Conservation (phyloP, 2,113 vertebrate species). For the Saccopteryx leptura region DNA sequence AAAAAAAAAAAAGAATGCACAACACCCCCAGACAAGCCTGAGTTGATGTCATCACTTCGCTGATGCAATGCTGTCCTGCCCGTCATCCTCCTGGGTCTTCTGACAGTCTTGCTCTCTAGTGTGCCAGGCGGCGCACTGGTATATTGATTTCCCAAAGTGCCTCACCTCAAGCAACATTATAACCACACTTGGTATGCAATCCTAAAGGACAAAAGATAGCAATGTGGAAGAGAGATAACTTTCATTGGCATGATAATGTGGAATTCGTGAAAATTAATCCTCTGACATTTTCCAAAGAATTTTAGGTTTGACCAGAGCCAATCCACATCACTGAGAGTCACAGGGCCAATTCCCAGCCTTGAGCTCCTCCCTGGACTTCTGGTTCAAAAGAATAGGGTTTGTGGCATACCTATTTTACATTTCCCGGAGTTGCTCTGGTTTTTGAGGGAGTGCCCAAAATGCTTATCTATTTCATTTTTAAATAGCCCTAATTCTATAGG, state of each 20-base stretch:
- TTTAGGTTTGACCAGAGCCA: slow-evolving; percentile 38
- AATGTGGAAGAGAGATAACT: background rate
- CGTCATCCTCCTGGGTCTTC: background rate
- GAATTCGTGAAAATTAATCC: slow-evolving; percentile 53
- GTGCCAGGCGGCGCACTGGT: background rate
- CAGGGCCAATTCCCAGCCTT: background rate
- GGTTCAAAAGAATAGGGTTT: slow-evolving; percentile 35
- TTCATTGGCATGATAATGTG: background rate
- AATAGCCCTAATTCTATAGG: slow-evolving; percentile 33
- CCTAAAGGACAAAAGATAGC: background rate
- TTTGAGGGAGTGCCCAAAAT: background rate
- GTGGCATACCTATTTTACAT: background rate
- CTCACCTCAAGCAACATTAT: background rate
- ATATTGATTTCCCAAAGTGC: background rate
- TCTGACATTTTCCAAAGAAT: slow-evolving; percentile 44
- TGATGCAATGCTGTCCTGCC: background rate
- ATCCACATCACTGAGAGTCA: background rate
- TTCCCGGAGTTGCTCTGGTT: background rate
- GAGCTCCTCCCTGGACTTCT: background rate
- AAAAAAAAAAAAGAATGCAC: background rate
- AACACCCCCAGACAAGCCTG: background rate
- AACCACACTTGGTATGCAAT: background rate
- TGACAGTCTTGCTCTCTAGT: background rate
- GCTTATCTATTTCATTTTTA: slow-evolving; percentile 7
- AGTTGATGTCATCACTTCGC: background rate